Percentiles rank a stretch among this genome's conserved stretches.
These are phyloP conservation scores for Phanerotoma sp. DNA, from an alignment of 2,888 invertebrate genomes.

Conservation along the genomic window DNA sequence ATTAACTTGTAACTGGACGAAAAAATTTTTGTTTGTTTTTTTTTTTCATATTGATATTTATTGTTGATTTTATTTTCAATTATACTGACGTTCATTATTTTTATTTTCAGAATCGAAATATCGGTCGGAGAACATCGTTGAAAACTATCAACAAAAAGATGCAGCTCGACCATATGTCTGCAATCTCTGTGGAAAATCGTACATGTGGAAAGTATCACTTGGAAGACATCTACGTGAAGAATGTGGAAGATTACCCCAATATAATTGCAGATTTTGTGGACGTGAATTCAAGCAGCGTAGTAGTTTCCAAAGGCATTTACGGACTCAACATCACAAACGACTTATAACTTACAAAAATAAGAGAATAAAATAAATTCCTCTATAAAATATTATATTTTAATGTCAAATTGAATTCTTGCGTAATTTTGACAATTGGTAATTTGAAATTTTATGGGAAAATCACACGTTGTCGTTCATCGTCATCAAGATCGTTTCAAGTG, in stretches of 20 bases:
- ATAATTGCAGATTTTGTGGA: constrained; percentile 50
- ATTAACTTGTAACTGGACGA: no score
- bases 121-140: no score
- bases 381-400: neutral
- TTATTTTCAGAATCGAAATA: constrained; percentile 21
- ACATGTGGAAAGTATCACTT: constrained; percentile 62
- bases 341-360: no score
- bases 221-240: constrained; percentile 57
- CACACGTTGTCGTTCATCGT: no score
- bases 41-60: no score
- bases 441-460: no score
- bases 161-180: constrained; percentile 14
- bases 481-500: no score
- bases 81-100: neutral
- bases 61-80: neutral
- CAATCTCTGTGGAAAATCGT: constrained; percentile 71
- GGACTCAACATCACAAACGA: constrained; percentile 34
- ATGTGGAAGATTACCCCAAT: constrained; percentile 52
- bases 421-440: no score
- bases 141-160: no score
- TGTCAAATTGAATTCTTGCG: no score
- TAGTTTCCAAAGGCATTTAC: constrained; percentile 42
- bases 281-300: constrained; percentile 49
- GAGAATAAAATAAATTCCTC: neutral
- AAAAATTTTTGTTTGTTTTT: no score